Base-by-base conservation (phyloP, 2,113 vertebrate species). In the Microtus oregoni region DNA sequence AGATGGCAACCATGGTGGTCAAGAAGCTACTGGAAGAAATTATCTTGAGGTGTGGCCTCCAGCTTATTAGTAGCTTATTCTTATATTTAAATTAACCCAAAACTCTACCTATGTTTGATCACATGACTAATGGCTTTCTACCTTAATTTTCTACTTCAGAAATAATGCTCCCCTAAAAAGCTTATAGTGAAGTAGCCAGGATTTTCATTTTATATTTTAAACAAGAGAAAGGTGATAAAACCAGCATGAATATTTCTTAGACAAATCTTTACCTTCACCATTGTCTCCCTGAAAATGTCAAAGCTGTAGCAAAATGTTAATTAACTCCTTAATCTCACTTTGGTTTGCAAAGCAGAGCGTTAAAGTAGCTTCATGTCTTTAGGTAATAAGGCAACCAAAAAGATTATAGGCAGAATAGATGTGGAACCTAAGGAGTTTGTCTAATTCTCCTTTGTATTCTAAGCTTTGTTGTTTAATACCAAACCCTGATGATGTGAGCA, bases 111-210 rank as follows among this genome's bases (percentile, higher is more conserved):
- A 58, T 58, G 58, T 58, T 58, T 58, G 58, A 58, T 2, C 19
- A 58, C 19, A 20, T 58, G 19, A 58, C 19, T 58, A 58, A 58
- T 20, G 58, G 19, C 58, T 58, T 58, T 58, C 58, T 58, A 58
- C 58, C 19, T 58, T 20, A 58, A 58, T 58, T 58, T 58, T 58
- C 32, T 92, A 5, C 52, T 85, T 89, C 11, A 38, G 32, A 92
- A 94, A 50, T 5, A 92, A 55, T 85, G 82, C n/a, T 61, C 55
- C 41, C 77, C 82, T 92, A 73, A 81, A 92, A 72, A 32, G 17
- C 68, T 20, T 67, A 1, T 47, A 5, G 63, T 28, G 22, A 81
- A 63, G 35, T 19, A 79, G 20, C 63, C 22, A 81, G 41, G 7
- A n/a, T 50, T 93, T 75, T 2, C 17, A 1, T 35, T 83, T 73